Base-by-base conservation (phyloP, 2,888 invertebrate species). In the Hermodice carunculata region DNA sequence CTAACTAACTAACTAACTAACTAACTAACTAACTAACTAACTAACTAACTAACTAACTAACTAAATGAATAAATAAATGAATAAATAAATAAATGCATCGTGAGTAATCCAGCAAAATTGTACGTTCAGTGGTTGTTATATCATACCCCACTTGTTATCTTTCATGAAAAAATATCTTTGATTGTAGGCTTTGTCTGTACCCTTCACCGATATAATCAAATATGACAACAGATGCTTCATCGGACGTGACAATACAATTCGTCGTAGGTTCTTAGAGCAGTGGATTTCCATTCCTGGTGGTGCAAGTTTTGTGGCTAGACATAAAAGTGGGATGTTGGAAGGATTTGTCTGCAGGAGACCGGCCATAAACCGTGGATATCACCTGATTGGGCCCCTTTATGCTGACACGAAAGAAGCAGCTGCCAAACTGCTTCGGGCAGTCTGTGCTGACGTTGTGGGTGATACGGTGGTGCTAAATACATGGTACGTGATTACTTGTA, bases 181-280 rank as follows among this genome's bases (percentile, higher is more conserved):
- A 44, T 49, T 49, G 59, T 44, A 66, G 66, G 46, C 22, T 5
- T n/a, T 34, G 4, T 37, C 51, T 2, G 53, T 66, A 0, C 29
- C 51, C 11, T 63, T 67, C n/a, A 59, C 62, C 14, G 56, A 63
- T n/a, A 29, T 67, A n/a, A 37, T 63, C 8, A 40, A 28, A 19
- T 67, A 63, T 22, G 66, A 67, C 63, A 67, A 63, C 49, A 58
- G 48, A 17, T 32, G 49, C 32, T 67, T 67, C 43, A 64, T 67
- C 24, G n/a, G 42, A 5, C 26, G 43, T 19, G 40, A 63, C 49
- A 48, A 46, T 31, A 44, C 59, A 17, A 19, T 19, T n/a, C 40
- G 66, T 24, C 44, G 54, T 17, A 43, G 29, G 8, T 54, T 67
- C 17, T 54, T 67, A 28, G 11, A 31, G 66, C 51, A 51, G 40